Conservation (phyloP, 2,113 vertebrate species). For the Formicarius rufipectus region DNA sequence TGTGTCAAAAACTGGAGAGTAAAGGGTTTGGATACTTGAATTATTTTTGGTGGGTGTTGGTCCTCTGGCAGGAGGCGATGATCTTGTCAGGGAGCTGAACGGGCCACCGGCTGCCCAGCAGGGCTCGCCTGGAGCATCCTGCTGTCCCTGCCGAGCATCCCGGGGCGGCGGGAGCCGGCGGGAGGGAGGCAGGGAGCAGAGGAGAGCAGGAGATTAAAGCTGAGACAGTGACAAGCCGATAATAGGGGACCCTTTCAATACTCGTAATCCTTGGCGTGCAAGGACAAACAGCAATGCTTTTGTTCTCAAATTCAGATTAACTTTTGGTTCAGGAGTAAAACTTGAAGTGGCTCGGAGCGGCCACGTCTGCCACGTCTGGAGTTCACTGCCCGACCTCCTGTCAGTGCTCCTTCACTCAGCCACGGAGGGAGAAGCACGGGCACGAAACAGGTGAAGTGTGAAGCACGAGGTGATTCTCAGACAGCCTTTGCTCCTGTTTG, state of each 20-base stretch:
- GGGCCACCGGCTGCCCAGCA: conserved; percentile 66
- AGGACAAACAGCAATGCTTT: conserved; percentile 87
- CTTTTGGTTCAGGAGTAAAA: conserved; percentile 47
- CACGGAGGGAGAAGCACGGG: not conserved
- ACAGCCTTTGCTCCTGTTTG: rapidly evolving
- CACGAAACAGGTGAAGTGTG: not conserved
- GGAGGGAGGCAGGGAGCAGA: conserved; percentile 81
- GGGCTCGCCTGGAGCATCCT: not conserved
- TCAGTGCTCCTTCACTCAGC: not conserved
- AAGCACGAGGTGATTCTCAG: not conserved
- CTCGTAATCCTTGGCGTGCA: conserved; percentile 86
- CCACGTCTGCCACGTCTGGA: rapidly evolving
- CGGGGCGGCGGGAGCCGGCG: conserved; percentile 56
- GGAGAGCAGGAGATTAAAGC: conserved; percentile 90
- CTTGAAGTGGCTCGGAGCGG: not conserved
- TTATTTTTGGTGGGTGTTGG: not conserved
- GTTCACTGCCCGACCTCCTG: not conserved
- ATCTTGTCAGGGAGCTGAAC: conserved; percentile 89
- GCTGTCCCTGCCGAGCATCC: not conserved
- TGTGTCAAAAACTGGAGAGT: not conserved
- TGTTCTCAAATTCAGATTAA: conserved; percentile 86
- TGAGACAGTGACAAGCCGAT: conserved; percentile 87
- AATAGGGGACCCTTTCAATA: conserved; percentile 83
- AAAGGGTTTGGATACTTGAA: not conserved
- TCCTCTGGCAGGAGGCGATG: conserved; percentile 46